Percentiles rank a stretch among this genome's conserved stretches.
Evolutionary conservation across 2,797 vertebrate species (phyloP).

Genomic region (Cuculus canorus): DNA sequence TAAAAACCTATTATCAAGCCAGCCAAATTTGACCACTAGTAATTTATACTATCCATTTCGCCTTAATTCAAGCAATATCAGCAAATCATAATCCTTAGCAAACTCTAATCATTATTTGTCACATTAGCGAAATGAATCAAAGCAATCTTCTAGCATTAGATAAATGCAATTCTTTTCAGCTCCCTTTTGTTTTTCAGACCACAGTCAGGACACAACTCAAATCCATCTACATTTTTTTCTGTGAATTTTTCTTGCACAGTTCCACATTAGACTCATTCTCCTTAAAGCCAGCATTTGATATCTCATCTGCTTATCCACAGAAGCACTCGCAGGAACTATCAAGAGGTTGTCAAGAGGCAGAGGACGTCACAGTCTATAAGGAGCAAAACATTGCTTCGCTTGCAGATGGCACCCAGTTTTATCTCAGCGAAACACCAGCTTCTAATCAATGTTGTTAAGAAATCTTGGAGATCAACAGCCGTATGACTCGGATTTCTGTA

Average conservation of each 20-base stretch:
- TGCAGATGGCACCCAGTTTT: conserved; percentile 69
- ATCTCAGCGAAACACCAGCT: conserved; percentile 69
- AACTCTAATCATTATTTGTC: conserved; percentile 33
- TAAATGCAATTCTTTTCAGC: neutral
- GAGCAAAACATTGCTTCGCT: conserved; percentile 59
- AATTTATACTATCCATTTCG: conserved; percentile 1
- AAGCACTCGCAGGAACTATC: conserved; percentile 48
- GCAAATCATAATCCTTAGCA: conserved; percentile 30
- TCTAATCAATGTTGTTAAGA: conserved; percentile 37
- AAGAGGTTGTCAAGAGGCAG: conserved; percentile 40
- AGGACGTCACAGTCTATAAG: conserved; percentile 11
- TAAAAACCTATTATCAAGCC: neutral
- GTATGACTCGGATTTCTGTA: conserved; percentile 17
- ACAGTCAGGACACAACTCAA: neutral
- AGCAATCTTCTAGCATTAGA: neutral
- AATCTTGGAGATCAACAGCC: conserved; percentile 33
- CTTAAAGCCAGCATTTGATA: conserved; percentile 12
- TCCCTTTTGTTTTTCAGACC: neutral
- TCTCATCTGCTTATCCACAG: conserved; percentile 43
- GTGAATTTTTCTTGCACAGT: neutral
- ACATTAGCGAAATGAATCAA: conserved; percentile 36
- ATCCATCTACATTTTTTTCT: neutral
- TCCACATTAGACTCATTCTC: neutral
- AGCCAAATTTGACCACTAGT: neutral
- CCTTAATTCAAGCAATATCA: neutral